Base-by-base conservation (phyloP, 2,888 invertebrate genomes). In the Stenodera caucasica region DNA sequence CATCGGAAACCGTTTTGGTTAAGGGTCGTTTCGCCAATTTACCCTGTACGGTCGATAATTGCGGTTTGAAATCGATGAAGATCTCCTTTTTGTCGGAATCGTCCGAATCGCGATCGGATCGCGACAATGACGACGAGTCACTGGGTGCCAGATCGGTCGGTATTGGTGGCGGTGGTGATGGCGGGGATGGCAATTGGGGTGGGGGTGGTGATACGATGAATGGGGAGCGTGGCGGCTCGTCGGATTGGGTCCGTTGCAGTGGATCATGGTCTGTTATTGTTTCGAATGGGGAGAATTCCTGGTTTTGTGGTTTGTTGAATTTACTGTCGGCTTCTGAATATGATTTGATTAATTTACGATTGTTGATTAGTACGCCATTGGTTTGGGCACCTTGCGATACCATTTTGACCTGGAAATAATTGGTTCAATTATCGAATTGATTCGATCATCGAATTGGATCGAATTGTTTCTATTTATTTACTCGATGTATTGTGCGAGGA, bases 321-420 rank as follows among this genome's bases (percentile, higher is more conserved):
- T 81, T 81, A 61, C 80, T 83, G 8, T 86, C 86, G 49, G 91
- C 91, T 82, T 93, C 93, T 2, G 93, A 93, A 67, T 89, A 89
- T 58, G 92, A 93, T 81, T 94, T 94, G 45, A 90, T 90, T 63
- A 94, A 81, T 80, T 91, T 90, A 69, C 92, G 84, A n/a, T 87
- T 86, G 73, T 87, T 88, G 62, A 84, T 79, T 58, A 87, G 82
- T 61, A 87, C 82, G 1, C 94, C 94, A 80, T 94, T 94, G 2
- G 94, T 94, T 82, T 94, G 94, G 9, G 94, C 94, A 18, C 92
- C 93, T 76, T 94, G 93, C 11, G 93, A 94, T 49, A 94, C 92
- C 88, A 93, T 93, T 79, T 90, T 90, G 18, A 93, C 91, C 85
- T 90, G 71, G 55, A 45, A 45, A 23, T 45, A 1, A 21, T n/a